Percentiles rank a stretch among this genome's conserved stretches.
These are phyloP conservation scores for Sapajus apella DNA, from an alignment of 2,113 vertebrate species.

Conservation along the genomic window DNA sequence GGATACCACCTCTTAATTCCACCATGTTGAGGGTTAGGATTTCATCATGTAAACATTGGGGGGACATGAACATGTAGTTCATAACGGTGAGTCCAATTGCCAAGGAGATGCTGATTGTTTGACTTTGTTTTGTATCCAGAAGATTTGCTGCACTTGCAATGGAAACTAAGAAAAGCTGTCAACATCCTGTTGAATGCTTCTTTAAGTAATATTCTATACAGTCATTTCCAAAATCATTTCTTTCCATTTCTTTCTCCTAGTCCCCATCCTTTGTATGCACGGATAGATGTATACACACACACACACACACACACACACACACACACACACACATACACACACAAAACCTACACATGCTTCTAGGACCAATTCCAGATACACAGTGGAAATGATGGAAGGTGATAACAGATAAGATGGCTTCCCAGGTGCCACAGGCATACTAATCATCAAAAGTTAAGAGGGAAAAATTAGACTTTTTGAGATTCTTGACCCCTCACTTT, in stretches of 20 bases:
- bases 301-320: not conserved
- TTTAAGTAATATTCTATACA: constrained; percentile 25
- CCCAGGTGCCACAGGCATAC: not conserved
- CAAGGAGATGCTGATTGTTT: not conserved
- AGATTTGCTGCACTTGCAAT: not conserved
- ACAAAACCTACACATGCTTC: not conserved
- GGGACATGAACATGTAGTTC: not conserved
- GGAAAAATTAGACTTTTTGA: constrained; percentile 53
- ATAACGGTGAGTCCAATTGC: not conserved
- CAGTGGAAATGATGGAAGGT: not conserved
- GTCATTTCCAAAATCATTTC: not conserved
- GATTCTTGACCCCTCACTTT: constrained; percentile 60
- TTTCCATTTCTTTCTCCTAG: not conserved
- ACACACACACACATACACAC: not conserved
- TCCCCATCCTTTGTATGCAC: not conserved
- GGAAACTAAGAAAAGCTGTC: not conserved
- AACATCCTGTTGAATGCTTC: not conserved
- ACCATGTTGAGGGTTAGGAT: not conserved
- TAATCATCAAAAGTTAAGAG: constrained; percentile 39
- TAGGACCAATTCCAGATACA: constrained; percentile 21
- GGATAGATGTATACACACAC: not conserved
- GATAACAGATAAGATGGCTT: constrained; percentile 17
- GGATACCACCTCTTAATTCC: not conserved
- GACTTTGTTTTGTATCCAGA: not conserved
- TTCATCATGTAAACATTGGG: not conserved